A percentile compares a stretch with the other conserved stretches of the same genome.
Evolutionary conservation across 2,888 invertebrate species (phyloP).

Genomic region (Synanthedon andrenaeformis): DNA sequence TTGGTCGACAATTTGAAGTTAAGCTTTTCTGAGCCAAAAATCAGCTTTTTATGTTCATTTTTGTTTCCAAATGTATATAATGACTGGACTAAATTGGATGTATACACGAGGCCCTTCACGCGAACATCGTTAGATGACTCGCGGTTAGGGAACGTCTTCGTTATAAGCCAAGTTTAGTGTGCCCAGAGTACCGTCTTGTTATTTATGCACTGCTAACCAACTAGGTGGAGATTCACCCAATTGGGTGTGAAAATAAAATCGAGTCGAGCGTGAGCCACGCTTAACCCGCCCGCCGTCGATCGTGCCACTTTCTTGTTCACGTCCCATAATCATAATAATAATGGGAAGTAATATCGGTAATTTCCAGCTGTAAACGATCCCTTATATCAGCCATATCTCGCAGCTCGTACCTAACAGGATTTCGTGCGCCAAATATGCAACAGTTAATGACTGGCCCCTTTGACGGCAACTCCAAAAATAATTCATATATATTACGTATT

Average conservation of each 20-base stretch:
- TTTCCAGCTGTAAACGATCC: conserved; percentile 41
- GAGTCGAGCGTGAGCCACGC: conserved; percentile 27
- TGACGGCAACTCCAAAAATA: conserved; percentile 26
- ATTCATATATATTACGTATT: conserved; percentile 17
- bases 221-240: conserved; percentile 7
- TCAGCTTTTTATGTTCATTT: too few species aligned
- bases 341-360: conserved; percentile 55
- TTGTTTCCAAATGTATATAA: too few species aligned
- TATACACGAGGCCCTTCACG: too few species aligned
- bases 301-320: conserved; percentile 51
- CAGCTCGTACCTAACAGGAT: conserved; percentile 21
- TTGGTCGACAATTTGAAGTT: too few species aligned
- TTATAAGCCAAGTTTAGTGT: too few species aligned
- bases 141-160: not conserved
- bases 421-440: conserved; percentile 28
- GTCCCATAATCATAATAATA: conserved; percentile 45
- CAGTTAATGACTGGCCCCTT: conserved; percentile 29
- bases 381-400: conserved; percentile 44
- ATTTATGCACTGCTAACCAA: not conserved
- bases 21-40: too few species aligned
- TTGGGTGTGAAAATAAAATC: conserved; percentile 44
- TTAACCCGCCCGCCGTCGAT: conserved; percentile 30
- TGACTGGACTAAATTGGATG: too few species aligned
- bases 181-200: too few species aligned
- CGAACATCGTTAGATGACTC: not conserved